phyloP scores from a whole-genome alignment of 2,797 vertebrate species.

The Anableps anableps region DNA sequence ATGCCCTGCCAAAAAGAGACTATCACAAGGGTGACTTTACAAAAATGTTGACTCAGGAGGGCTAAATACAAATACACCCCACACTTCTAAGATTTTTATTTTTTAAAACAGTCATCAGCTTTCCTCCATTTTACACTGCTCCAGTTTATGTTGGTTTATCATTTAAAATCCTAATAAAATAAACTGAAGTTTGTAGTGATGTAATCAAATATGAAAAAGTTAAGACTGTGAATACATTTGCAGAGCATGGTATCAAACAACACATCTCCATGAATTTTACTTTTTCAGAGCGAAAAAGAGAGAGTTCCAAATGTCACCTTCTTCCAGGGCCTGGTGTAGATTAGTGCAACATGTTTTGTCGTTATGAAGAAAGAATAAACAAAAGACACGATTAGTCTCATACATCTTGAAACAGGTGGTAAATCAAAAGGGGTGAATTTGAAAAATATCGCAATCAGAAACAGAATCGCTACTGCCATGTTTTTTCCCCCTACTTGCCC shows the following conservation, averaged over 20 bases:
- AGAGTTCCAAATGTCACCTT: neutral
- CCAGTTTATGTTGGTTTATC: neutral
- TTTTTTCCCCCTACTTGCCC: conserved; percentile 33
- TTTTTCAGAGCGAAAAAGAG: neutral
- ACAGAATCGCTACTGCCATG: conserved; percentile 6
- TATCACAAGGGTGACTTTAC: neutral
- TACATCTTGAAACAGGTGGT: neutral
- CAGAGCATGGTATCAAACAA: neutral
- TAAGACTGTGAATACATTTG: neutral
- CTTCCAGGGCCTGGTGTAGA: neutral
- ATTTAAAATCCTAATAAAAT: neutral
- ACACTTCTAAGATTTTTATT: neutral
- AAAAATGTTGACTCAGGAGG: neutral
- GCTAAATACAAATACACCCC: neutral
- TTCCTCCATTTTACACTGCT: neutral
- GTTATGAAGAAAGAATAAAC: neutral
- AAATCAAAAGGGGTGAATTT: conserved; percentile 10
- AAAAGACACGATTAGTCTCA: neutral
- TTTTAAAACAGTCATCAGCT: neutral
- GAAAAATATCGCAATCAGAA: conserved; percentile 16
- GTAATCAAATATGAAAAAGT: neutral
- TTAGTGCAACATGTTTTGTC: conserved; percentile 15
- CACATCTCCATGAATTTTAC: neutral
- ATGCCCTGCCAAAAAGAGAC: neutral
- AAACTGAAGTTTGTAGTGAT: neutral